Evolutionary conservation across 2,888 invertebrate genomes (phyloP).

Genomic region (Dyspetes luteomarginatus): DNA sequence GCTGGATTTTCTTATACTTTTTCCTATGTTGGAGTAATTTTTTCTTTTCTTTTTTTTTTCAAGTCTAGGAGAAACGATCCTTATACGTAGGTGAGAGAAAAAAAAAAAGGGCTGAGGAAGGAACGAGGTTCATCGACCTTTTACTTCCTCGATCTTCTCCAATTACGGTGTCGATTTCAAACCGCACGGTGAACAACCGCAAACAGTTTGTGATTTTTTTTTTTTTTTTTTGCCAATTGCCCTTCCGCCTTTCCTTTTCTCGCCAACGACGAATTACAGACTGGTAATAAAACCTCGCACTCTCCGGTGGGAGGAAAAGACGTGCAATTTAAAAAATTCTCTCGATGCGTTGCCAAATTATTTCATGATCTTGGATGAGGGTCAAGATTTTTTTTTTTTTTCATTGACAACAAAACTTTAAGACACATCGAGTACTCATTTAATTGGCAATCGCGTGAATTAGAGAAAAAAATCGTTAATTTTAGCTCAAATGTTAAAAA

Average conservation of each 20-base stretch:
- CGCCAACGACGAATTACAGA: slow-evolving; percentile 15
- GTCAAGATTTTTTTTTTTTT: slow-evolving; percentile 47
- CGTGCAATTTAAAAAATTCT: slow-evolving; percentile 8
- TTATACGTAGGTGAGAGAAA: neutral
- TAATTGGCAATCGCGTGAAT: neutral
- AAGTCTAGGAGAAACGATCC: neutral
- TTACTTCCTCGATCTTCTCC: slow-evolving; percentile 27
- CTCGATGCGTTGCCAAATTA: slow-evolving; percentile 60
- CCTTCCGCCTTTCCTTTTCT: neutral
- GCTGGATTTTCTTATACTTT: too few relatives aligned
- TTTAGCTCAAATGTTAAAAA: neutral
- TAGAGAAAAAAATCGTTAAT: neutral
- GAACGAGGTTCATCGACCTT: slow-evolving; percentile 22
- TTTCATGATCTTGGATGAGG: slow-evolving; percentile 62
- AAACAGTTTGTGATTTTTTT: neutral
- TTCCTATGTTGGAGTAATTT: too few relatives aligned
- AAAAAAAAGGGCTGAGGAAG: neutral
- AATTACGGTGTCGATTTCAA: slow-evolving; percentile 44
- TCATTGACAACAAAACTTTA: neutral
- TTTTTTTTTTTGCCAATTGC: neutral
- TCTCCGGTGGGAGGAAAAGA: neutral
- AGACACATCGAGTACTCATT: slow-evolving; percentile 1
- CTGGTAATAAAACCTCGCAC: slow-evolving; percentile 23
- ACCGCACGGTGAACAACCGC: slow-evolving; percentile 35
- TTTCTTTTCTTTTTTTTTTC: neutral